These are phyloP conservation scores for Brachyptera putata DNA, from an alignment of 2,888 invertebrate genomes.

Conservation along the genomic window DNA sequence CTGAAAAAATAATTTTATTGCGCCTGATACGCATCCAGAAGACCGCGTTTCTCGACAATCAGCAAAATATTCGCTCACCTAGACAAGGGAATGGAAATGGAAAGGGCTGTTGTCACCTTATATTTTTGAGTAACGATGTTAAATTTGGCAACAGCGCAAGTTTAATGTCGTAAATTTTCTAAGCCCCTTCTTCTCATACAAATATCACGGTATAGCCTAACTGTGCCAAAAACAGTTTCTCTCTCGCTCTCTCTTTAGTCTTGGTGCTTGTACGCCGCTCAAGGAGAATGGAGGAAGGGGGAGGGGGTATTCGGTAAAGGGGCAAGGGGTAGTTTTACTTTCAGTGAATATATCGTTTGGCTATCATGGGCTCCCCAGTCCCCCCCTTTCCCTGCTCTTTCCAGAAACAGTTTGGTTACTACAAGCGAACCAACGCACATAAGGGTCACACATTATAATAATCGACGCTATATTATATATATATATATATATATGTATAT, in stretches of 20 bases:
- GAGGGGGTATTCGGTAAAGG: background rate
- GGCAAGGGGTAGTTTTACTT: conserved; percentile 7
- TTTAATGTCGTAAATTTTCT: conserved; percentile 16
- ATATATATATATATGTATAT: no score
- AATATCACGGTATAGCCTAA: background rate
- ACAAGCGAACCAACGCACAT: no score
- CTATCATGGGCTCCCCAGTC: background rate
- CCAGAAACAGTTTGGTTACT: conserved; percentile 7
- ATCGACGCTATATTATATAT: no score
- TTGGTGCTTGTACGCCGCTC: background rate
- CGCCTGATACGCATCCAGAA: no score
- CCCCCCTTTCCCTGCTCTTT: background rate
- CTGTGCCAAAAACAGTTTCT: conserved; percentile 20
- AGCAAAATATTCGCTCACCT: no score
- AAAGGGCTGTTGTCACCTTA: background rate
- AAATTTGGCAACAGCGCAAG: conserved; percentile 13
- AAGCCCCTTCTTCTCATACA: conserved; percentile 5
- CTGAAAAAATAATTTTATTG: no score
- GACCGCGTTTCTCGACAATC: no score
- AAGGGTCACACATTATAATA: conserved; percentile 1
- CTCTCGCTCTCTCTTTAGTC: background rate
- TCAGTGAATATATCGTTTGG: background rate
- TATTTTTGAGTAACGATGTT: conserved; percentile 15
- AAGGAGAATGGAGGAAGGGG: no score
- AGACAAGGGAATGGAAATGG: background rate